Percentiles rank a stretch among this genome's conserved stretches.
Conservation (phyloP, 2,888 invertebrate species). For the Drosophila kuntzei region DNA sequence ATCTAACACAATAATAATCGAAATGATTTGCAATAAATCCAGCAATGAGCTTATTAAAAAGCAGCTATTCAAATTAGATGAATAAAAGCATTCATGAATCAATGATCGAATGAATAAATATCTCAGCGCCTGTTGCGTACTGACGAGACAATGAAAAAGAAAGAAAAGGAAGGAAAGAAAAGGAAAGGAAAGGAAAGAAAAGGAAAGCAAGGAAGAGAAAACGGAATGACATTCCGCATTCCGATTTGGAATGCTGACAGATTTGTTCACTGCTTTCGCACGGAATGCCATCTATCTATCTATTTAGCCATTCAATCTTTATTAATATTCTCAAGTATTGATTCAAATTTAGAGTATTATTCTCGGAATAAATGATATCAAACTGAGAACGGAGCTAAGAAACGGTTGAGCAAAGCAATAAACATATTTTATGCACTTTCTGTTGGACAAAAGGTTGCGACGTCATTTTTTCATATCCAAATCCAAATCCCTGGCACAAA, state of each 20-base stretch:
- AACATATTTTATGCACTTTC: neutral
- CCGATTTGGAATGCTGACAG: constrained; percentile 10
- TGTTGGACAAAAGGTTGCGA: neutral
- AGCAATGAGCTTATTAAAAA: constrained; percentile 27
- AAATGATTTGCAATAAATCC: constrained; percentile 18
- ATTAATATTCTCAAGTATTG: constrained; percentile 1
- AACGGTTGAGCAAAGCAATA: neutral
- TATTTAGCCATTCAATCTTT: constrained; percentile 8
- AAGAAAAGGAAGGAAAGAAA: neutral
- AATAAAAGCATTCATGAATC: constrained; percentile 39
- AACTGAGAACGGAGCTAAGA: neutral
- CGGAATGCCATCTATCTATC: constrained; percentile 1
- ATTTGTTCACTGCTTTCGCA: constrained; percentile 2
- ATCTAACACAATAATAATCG: constrained; percentile 6
- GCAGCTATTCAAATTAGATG: constrained; percentile 31
- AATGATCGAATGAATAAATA: constrained; percentile 30
- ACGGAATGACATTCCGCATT: constrained; percentile 1
- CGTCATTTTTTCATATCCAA: constrained; percentile 4
- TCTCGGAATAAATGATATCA: neutral
- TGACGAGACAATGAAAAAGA: neutral
- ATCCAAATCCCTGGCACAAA: constrained; percentile 20
- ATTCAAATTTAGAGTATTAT: constrained; percentile 1
- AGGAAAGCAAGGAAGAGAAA: neutral
- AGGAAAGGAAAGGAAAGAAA: too few species aligned
- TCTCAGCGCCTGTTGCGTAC: neutral